These are phyloP conservation scores for Acrocephalus scirpaceus DNA, from an alignment of 2,797 vertebrate species.

Conservation along the genomic window DNA sequence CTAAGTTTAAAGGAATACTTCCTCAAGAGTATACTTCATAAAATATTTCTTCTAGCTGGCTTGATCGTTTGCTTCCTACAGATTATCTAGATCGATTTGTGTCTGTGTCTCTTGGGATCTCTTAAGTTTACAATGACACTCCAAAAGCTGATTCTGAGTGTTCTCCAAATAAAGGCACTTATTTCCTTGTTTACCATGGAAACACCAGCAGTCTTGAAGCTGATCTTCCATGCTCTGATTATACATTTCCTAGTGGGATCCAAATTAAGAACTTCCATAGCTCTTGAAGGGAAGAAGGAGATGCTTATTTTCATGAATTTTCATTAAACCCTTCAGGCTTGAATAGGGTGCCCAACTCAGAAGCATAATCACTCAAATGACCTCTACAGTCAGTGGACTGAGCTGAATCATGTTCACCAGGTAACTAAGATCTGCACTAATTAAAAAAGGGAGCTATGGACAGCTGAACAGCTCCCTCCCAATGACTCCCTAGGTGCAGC, in stretches of 20 bases:
- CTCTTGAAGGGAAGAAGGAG: neutral
- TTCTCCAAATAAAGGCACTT: neutral
- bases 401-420: neutral
- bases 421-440: neutral
- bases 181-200: constrained; percentile 1
- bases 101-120: neutral
- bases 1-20: neutral
- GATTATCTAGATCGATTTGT: neutral
- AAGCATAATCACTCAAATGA: neutral
- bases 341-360: neutral
- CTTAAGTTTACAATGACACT: neutral
- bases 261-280: neutral
- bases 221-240: neutral
- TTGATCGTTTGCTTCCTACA: neutral
- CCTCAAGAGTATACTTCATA: neutral
- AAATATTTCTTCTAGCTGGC: neutral
- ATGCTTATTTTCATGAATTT: neutral
- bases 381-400: neutral
- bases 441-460: neutral
- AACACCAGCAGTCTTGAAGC: neutral
- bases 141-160: neutral
- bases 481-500: neutral
- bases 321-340: neutral
- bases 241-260: neutral
- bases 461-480: neutral